A percentile compares a stretch with the other conserved stretches of the same genome.
Conservation (phyloP, 2,888 invertebrate genomes). For the Cistogaster globosa region DNA sequence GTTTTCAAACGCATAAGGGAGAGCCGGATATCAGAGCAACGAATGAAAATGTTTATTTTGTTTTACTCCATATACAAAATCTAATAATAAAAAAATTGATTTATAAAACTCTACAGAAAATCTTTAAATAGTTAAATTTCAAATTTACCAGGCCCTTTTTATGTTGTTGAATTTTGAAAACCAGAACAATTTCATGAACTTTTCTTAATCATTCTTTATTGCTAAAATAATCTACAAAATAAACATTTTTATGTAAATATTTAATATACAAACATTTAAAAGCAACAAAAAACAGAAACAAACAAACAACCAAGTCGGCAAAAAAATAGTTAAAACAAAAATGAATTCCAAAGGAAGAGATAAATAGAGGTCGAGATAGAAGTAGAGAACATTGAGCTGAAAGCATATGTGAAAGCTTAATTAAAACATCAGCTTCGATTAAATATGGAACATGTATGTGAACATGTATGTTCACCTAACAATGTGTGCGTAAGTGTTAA, state of each 20-base stretch:
- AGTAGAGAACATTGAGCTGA: no score
- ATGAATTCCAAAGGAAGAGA: no score
- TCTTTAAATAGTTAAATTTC: conserved; percentile 29
- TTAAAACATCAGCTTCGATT: conserved; percentile 64
- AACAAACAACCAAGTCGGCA: conserved; percentile 3
- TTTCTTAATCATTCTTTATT: background rate
- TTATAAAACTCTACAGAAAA: conserved; percentile 63
- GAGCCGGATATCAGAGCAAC: background rate
- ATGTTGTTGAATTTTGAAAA: background rate
- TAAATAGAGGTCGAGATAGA: no score
- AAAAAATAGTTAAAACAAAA: no score
- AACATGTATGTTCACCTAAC: no score
- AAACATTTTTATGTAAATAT: background rate
- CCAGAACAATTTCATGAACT: background rate
- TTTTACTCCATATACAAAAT: conserved; percentile 30
- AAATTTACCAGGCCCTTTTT: conserved; percentile 20
- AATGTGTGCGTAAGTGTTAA: no score
- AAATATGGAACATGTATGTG: conserved; percentile 4
- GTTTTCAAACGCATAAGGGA: background rate
- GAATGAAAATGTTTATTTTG: conserved; percentile 56
- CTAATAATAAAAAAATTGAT: conserved; percentile 63
- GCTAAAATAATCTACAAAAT: conserved; percentile 1
- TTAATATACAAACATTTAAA: conserved; percentile 46
- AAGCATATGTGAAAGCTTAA: conserved; percentile 53
- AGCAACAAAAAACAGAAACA: background rate